Base-by-base conservation (phyloP, 2,113 vertebrate genomes). In the Scatophagus argus region DNA sequence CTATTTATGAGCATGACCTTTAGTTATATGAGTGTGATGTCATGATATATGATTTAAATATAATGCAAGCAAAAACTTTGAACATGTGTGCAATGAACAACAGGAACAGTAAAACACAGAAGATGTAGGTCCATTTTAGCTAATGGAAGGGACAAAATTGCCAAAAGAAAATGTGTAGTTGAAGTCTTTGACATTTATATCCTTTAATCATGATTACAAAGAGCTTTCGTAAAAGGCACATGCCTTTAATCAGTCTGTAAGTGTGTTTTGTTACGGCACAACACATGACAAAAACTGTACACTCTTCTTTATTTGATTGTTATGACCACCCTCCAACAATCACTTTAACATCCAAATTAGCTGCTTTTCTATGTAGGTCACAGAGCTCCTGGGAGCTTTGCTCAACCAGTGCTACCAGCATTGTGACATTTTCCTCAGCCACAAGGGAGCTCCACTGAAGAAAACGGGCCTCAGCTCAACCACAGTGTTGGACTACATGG, bases 301-400 rank as follows among this genome's bases (percentile, higher is more conserved):
- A 16, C 63, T 58, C 23, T 5, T 32, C 49, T 62, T 63, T 51
- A 58, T 21, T 13, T 76, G 49, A 77, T 76, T 81, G 77, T 76
- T 72, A 63, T 83, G 82, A 61, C 82, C 85, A 80, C 81, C 75
- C 78, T 77, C 58, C 10, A 43, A 77, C 74, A 56, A n/a, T n/a
- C 60, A 25, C 56, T 84, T 84, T 79, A 60, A 85, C 51, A 82
- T 87, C 69, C 66, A 90, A 84, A 90, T 82, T 62, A 86, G 68
- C n/a, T 21, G 32, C 59, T 90, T 77, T 78, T 49, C 58, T 91
- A 82, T 87, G 67, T 91, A 85, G 86, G 87, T 81, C 87, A 87
- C 54, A 8, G 49, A 70, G 68, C 87, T 89, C 85, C 60, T 43
- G 85, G 82, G 89, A 87, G 69, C 43, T 79, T 23, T 29, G 64